Percentiles rank a stretch among this genome's conserved stretches.
phyloP scores from a whole-genome alignment of 2,888 invertebrate species.

The Machimus rusticus region DNA sequence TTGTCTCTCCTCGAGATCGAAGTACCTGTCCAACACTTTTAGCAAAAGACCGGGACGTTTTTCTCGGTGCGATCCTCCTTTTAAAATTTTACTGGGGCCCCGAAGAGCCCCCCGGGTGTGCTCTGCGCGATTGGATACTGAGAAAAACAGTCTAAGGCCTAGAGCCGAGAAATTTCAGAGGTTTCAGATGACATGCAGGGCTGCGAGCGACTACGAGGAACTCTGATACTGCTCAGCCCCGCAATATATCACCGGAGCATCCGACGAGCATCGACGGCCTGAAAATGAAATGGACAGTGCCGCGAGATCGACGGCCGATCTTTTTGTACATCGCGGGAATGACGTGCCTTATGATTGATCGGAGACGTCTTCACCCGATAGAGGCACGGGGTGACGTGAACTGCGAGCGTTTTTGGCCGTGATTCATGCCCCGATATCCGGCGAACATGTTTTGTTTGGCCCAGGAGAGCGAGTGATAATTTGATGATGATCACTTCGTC shows the following conservation, averaged over 20 bases:
- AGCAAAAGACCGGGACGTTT: not conserved
- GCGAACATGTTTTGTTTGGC: constrained; percentile 28
- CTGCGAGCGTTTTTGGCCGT: not conserved
- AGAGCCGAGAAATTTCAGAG: constrained; percentile 9
- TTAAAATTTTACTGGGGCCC: not conserved
- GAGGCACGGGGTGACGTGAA: not conserved
- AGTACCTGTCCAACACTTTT: constrained; percentile 41
- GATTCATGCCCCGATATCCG: constrained; percentile 36
- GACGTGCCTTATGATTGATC: constrained; percentile 32
- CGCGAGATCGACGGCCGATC: constrained; percentile 14
- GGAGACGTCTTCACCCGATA: not conserved
- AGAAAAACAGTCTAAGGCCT: constrained; percentile 9
- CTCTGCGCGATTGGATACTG: constrained; percentile 24
- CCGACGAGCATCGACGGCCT: not conserved
- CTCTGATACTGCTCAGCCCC: not conserved
- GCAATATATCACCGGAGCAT: not conserved
- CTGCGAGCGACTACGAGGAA: not conserved
- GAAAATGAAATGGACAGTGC: constrained; percentile 27
- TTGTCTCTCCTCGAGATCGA: constrained; percentile 21
- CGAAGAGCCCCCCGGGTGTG: not conserved
- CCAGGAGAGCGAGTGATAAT: constrained; percentile 36
- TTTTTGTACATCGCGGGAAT: not conserved
- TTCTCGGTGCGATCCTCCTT: not conserved
- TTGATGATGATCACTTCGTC: constrained; percentile 36
- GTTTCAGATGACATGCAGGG: not conserved